phyloP scores from a whole-genome alignment of 1,140 invertebrate species.

The Drosophila virilis region DNA sequence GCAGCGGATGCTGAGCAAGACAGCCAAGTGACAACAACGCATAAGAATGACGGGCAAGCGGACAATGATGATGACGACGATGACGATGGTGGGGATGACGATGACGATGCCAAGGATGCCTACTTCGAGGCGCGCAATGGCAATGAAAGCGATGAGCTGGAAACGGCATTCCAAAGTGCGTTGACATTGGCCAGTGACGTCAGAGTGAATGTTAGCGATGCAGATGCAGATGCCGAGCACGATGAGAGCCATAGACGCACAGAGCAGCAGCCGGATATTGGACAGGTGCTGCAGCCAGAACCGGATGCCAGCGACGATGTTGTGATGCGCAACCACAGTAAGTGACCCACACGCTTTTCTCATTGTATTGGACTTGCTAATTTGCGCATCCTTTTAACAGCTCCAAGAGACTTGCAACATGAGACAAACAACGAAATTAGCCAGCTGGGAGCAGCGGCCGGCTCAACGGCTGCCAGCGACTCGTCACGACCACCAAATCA shows the following conservation, averaged over 20 bases:
- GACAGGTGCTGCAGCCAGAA: background rate
- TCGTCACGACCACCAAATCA: conserved; percentile 18
- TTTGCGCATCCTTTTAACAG: background rate
- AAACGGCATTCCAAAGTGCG: conserved; percentile 69
- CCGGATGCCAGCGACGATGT: conserved; percentile 2
- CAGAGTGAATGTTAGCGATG: conserved; percentile 59
- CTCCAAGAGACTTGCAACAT: conserved; percentile 43
- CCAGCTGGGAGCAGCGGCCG: background rate
- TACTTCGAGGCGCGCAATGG: conserved; percentile 68
- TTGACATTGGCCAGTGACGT: conserved; percentile 68
- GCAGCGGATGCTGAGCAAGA: conserved; percentile 31
- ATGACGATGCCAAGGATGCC: conserved; percentile 68
- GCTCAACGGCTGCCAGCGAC: background rate
- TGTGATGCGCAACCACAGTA: conserved; percentile 42
- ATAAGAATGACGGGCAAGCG: conserved; percentile 14
- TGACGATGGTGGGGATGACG: conserved; percentile 43
- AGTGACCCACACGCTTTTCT: conserved; percentile 3
- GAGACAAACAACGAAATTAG: conserved; percentile 40
- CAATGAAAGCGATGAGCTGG: conserved; percentile 71
- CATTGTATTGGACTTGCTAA: background rate
- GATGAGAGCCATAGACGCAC: conserved; percentile 3
- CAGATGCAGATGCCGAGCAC: conserved; percentile 13
- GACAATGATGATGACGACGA: conserved; percentile 37
- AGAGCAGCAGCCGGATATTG: background rate
- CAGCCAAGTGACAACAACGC: conserved; percentile 28